phyloP scores from a whole-genome alignment of 2,888 invertebrate genomes.

The Mesorhabditis belari region DNA sequence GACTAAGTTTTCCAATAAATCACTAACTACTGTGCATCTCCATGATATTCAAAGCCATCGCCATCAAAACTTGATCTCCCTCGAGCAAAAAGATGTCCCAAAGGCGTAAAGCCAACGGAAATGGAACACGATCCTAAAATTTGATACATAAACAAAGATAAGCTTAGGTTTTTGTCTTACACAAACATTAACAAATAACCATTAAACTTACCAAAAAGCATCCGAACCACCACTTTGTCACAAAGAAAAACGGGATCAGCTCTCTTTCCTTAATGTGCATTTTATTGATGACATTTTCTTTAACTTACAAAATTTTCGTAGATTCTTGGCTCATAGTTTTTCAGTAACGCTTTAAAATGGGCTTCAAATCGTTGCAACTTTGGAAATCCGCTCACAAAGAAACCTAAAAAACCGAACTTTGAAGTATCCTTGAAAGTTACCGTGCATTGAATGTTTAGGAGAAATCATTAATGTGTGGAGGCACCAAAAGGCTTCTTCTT shows the following conservation, averaged over 20 bases:
- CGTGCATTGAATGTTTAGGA: constrained; percentile 91
- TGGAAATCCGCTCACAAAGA: constrained; percentile 95
- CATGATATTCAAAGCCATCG: constrained; percentile 89
- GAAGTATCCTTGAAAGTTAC: constrained; percentile 56
- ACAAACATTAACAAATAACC: no score
- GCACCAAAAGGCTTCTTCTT: constrained; percentile 83
- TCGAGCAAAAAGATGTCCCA: constrained; percentile 96
- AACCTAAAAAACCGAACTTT: constrained; percentile 51
- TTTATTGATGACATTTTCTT: not conserved
- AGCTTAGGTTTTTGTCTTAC: no score
- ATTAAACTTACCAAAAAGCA: no score
- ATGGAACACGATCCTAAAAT: constrained; percentile 85
- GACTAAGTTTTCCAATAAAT: not conserved
- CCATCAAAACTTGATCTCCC: constrained; percentile 85
- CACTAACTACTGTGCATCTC: constrained; percentile 78
- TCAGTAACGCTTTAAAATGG: constrained; percentile 90
- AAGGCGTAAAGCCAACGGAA: constrained; percentile 76
- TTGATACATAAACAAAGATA: no score
- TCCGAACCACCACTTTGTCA: constrained; percentile 98
- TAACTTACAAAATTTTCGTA: constrained; percentile 74
- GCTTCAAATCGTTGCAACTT: constrained; percentile 88
- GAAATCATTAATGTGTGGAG: constrained; percentile 81
- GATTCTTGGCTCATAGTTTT: constrained; percentile 86
- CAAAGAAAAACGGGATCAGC: constrained; percentile 89
- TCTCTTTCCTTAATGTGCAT: constrained; percentile 66